A percentile compares a stretch with the other conserved stretches of the same genome.
These are phyloP conservation scores for Silurus aristotelis DNA, from an alignment of 2,797 vertebrate species.

Conservation along the genomic window DNA sequence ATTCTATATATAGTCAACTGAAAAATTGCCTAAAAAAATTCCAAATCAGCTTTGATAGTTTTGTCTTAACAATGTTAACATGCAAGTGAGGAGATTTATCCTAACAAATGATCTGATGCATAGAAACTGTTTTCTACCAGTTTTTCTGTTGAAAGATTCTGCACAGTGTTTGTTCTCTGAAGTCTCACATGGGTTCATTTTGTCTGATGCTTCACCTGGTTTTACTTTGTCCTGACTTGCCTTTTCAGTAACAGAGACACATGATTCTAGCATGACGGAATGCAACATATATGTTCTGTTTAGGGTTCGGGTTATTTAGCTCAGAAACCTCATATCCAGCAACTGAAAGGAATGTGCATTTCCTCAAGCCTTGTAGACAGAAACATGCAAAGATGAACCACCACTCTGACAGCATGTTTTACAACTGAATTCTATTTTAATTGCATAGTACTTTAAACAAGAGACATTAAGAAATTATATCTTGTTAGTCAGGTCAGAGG, in stretches of 20 bases:
- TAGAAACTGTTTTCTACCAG: not conserved
- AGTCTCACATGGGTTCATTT: conserved; percentile 2
- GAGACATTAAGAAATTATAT: not conserved
- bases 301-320: not conserved
- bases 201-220: not conserved
- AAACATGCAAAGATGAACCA: not conserved
- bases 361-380: not conserved
- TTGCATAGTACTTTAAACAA: not conserved
- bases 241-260: not conserved
- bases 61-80: not conserved
- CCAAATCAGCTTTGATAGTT: not conserved
- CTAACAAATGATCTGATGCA: not conserved
- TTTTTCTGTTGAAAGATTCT: not conserved
- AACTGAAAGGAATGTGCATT: not conserved
- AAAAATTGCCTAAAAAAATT: not conserved
- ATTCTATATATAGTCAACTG: too few species aligned
- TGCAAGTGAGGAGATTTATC: not conserved
- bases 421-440: not conserved
- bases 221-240: not conserved
- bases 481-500: not conserved
- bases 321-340: too few species aligned
- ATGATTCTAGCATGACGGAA: not conserved
- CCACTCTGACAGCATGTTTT: not conserved
- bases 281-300: not conserved
- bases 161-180: conserved; percentile 5